Conservation (phyloP, 2,888 invertebrate species). For the Epistrophe eligans region DNA sequence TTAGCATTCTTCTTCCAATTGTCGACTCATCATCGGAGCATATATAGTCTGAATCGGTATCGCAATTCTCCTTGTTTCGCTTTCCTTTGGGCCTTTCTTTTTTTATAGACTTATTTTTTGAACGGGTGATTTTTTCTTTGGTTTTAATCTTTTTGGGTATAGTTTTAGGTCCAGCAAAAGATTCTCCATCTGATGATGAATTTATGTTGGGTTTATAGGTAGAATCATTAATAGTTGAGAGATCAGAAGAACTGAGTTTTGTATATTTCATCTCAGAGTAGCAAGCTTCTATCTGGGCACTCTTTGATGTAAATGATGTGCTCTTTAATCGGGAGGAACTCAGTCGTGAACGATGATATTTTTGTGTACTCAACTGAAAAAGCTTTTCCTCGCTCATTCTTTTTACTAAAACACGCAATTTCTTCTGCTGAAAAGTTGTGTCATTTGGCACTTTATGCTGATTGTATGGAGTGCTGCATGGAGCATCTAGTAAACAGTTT, state of each 20-base stretch:
- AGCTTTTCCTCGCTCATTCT: constrained; percentile 39
- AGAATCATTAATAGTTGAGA: not conserved
- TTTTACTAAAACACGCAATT: constrained; percentile 54
- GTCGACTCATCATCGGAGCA: constrained; percentile 48
- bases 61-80: constrained; percentile 46
- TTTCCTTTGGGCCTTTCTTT: not conserved
- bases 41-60: constrained; percentile 33
- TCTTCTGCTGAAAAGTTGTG: not conserved
- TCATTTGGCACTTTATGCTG: not conserved
- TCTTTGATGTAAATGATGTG: constrained; percentile 8
- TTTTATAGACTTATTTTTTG: not conserved
- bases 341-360: not conserved
- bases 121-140: not conserved
- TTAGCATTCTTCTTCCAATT: constrained; percentile 10
- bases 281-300: not conserved
- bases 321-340: not conserved
- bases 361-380: not conserved
- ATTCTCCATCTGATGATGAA: not conserved
- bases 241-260: not conserved
- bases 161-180: not conserved
- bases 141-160: not conserved
- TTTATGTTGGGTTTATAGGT: not conserved
- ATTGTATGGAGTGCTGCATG: constrained; percentile 65
- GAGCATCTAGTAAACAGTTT: constrained; percentile 60
- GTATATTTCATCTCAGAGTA: not conserved